Conservation (phyloP, 1,140 invertebrate species). For the Penaeus japonicus region DNA sequence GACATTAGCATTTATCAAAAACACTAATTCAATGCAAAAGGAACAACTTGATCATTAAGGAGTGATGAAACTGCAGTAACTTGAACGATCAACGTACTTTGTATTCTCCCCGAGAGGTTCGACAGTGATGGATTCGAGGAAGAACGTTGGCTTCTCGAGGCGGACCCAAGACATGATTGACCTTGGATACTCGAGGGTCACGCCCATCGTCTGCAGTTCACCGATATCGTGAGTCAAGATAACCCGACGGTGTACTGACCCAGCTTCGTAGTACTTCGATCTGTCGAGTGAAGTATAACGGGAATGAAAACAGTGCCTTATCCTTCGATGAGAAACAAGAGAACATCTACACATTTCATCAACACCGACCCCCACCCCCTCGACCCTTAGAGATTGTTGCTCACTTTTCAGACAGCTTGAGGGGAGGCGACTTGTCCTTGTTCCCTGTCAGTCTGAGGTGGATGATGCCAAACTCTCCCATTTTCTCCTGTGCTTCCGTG, state of each 20-base stretch:
- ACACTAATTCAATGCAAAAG: not conserved
- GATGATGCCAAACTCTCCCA: slow-evolving; percentile 53
- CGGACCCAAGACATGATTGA: slow-evolving; percentile 36
- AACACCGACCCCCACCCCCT: too few species aligned
- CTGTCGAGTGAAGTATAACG: not conserved
- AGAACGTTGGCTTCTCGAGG: slow-evolving; percentile 23
- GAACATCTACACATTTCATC: not conserved
- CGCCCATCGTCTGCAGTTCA: slow-evolving; percentile 26
- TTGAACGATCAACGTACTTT: not conserved
- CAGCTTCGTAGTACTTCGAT: slow-evolving; percentile 49
- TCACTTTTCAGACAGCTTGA: slow-evolving; percentile 46
- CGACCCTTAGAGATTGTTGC: not conserved
- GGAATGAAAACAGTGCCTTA: not conserved
- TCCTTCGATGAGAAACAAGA: not conserved
- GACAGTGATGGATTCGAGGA: slow-evolving; percentile 28
- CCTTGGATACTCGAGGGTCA: slow-evolving; percentile 48
- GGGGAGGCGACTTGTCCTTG: slow-evolving; percentile 27
- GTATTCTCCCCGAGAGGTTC: slow-evolving; percentile 32
- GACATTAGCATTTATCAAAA: not conserved
- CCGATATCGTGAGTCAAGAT: slow-evolving; percentile 50
- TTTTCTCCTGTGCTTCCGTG: slow-evolving; percentile 25
- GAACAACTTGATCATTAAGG: not conserved
- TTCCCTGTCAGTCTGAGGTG: slow-evolving; percentile 43
- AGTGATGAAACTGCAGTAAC: not conserved
- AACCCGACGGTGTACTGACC: slow-evolving; percentile 39